Conservation (phyloP, 2,113 vertebrate species). For the Nycticorax nycticorax region DNA sequence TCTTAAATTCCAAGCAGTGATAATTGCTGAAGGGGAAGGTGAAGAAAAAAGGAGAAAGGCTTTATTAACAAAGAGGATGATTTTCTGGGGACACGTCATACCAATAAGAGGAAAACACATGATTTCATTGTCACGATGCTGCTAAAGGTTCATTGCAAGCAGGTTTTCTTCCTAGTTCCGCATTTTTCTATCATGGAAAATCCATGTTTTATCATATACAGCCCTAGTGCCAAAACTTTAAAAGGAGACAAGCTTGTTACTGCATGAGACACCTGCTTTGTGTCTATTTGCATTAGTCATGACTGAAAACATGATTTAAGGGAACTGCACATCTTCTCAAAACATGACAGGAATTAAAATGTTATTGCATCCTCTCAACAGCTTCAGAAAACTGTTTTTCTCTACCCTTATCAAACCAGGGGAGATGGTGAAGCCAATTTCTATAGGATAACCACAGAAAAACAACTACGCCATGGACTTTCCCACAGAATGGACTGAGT, state of each 20-base stretch:
- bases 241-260: background rate
- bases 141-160: background rate
- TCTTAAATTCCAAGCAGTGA: constrained; percentile 8
- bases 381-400: background rate
- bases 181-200: background rate
- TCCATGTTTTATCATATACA: background rate
- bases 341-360: background rate
- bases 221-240: background rate
- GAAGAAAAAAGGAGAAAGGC: background rate
- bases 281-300: background rate
- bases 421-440: background rate
- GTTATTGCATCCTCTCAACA: background rate
- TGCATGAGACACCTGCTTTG: background rate
- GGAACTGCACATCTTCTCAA: background rate
- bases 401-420: background rate
- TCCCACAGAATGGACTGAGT: background rate
- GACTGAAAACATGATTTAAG: background rate
- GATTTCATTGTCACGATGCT: background rate
- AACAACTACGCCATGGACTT: background rate
- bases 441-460: background rate
- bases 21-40: background rate
- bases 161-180: background rate
- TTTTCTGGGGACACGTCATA: background rate
- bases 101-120: background rate
- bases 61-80: background rate